Conservation (phyloP, 2,888 invertebrate species). For the Sabatieria punctata region DNA sequence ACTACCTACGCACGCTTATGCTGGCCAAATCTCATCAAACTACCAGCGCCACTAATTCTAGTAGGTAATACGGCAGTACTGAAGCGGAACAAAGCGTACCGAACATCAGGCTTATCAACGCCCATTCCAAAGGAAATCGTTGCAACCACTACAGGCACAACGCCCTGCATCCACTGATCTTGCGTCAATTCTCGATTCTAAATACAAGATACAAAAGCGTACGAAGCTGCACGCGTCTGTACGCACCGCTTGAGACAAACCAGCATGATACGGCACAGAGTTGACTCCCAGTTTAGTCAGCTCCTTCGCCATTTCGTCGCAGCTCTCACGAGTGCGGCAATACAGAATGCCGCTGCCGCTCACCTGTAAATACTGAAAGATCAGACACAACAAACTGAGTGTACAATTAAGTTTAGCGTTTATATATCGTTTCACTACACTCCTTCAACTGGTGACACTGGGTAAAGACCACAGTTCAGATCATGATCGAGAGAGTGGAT, state of each 20-base stretch:
- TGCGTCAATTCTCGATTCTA: slow-evolving; percentile 57
- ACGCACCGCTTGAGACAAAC: slow-evolving; percentile 16
- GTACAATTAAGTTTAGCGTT: too few relatives aligned
- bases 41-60: not conserved
- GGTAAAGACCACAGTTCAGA: too few relatives aligned
- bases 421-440: too few relatives aligned
- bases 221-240: not conserved
- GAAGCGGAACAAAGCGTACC: slow-evolving; percentile 37
- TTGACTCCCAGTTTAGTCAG: slow-evolving; percentile 42
- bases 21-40: too few relatives aligned
- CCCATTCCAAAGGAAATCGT: slow-evolving; percentile 99
- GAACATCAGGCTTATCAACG: slow-evolving; percentile 81
- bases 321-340: slow-evolving; percentile 77
- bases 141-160: slow-evolving; percentile 73
- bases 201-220: too few relatives aligned
- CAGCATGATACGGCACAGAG: slow-evolving; percentile 22
- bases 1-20: too few relatives aligned
- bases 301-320: slow-evolving; percentile 60
- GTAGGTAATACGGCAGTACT: not conserved
- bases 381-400: too few relatives aligned
- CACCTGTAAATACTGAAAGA: too few relatives aligned
- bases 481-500: too few relatives aligned
- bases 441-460: too few relatives aligned
- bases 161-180: slow-evolving; percentile 76
- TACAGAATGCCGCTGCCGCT: slow-evolving; percentile 77